Conservation (phyloP, 2,888 invertebrate genomes). For the Amblyjoppa fuscipennis region DNA sequence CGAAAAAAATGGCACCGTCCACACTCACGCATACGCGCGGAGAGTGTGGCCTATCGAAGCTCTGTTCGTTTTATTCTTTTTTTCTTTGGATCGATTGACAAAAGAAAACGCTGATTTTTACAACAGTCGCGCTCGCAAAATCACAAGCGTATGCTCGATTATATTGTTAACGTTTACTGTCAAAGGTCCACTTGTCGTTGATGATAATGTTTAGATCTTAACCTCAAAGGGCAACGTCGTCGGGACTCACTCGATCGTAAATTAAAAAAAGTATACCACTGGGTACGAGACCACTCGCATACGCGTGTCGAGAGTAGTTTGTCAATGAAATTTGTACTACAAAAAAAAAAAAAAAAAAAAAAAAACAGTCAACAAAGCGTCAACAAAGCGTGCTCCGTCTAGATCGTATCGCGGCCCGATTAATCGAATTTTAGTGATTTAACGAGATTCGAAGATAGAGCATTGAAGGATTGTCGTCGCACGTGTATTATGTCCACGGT, state of each 20-base stretch:
- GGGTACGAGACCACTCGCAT: not conserved
- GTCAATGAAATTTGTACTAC: not conserved
- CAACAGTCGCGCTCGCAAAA: not conserved
- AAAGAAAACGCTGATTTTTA: not conserved
- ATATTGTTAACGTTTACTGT: not conserved
- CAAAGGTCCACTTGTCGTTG: conserved; percentile 1
- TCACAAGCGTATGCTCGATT: not conserved
- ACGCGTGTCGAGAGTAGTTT: not conserved
- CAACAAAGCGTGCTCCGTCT: not conserved
- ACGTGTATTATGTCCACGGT: not conserved
- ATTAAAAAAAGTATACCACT: not conserved
- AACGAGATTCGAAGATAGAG: not conserved
- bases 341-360: too few relatives aligned
- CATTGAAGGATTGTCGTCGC: conserved; percentile 8
- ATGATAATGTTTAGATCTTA: conserved; percentile 5
- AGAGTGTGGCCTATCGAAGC: not conserved
- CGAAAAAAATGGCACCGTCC: conserved; percentile 73
- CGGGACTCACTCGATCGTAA: not conserved
- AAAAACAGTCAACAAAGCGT: not conserved
- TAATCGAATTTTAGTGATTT: not conserved
- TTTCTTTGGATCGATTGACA: not conserved
- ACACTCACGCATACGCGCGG: conserved; percentile 40
- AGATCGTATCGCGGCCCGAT: not conserved
- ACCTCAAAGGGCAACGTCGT: conserved; percentile 5
- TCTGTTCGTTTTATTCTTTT: not conserved